Conservation (phyloP, 2,888 invertebrate species). For the Myathropa florea region DNA sequence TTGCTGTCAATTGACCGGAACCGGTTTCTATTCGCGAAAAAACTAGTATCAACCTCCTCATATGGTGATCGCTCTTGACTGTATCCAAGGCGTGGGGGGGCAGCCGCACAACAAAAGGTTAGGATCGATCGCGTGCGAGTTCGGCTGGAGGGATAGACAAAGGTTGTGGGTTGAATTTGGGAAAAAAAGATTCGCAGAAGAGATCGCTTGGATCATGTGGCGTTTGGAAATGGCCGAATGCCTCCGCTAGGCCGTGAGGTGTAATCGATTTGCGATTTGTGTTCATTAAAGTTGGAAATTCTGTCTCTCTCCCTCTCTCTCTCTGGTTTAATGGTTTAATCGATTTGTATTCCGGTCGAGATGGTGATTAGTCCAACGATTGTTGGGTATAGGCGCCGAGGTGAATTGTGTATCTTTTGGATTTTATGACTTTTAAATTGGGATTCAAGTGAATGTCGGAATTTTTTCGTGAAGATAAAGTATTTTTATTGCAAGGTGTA, state of each 20-base stretch:
- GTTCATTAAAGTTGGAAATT: background rate
- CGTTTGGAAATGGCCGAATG: background rate
- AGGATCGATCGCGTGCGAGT: constrained; percentile 27
- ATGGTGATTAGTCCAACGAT: constrained; percentile 11
- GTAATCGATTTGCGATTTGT: constrained; percentile 10
- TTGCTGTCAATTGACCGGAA: constrained; percentile 51
- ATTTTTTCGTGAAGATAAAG: background rate
- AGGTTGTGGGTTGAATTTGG: background rate
- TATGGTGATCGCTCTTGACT: no score
- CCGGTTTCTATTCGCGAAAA: constrained; percentile 27
- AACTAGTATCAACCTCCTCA: constrained; percentile 20
- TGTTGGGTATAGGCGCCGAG: background rate
- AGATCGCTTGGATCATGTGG: constrained; percentile 11
- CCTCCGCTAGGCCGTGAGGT: background rate
- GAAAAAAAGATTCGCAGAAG: background rate
- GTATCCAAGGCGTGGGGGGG: background rate
- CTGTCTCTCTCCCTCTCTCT: background rate
- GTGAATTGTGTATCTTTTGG: constrained; percentile 1
- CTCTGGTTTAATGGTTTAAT: constrained; percentile 1
- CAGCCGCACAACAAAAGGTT: constrained; percentile 22
- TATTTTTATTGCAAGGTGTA: background rate
- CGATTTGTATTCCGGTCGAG: constrained; percentile 24
- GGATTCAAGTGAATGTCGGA: constrained; percentile 17
- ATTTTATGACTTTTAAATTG: constrained; percentile 19
- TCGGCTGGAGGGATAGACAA: background rate